phyloP scores from a whole-genome alignment of 2,113 vertebrate species.

The Lates calcarifer region DNA sequence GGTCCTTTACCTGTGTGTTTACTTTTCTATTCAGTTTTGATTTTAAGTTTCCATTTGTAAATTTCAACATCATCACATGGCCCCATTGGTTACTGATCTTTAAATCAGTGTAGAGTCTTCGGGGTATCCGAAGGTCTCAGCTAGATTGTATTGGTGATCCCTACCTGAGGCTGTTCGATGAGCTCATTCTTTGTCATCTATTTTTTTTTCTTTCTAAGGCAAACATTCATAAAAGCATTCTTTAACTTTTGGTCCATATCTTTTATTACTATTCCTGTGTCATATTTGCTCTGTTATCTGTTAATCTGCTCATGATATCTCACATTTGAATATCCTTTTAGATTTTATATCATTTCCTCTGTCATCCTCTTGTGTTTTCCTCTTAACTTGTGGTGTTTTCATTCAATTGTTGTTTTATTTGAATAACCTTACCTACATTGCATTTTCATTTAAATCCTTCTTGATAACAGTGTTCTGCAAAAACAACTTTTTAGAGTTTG shows the following conservation, averaged over 20 bases:
- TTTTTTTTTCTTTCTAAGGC: not conserved
- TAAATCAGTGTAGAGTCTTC: not conserved
- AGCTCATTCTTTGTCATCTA: not conserved
- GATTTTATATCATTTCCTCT: conserved; percentile 13
- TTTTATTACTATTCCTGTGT: not conserved
- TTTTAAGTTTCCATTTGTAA: not conserved
- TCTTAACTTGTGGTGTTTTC: conserved; percentile 13
- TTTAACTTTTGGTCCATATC: conserved; percentile 10
- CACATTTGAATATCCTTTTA: conserved; percentile 21
- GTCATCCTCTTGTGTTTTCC: not conserved
- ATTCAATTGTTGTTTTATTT: conserved; percentile 27
- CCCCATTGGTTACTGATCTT: not conserved
- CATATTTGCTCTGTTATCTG: conserved; percentile 5
- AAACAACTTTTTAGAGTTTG: conserved; percentile 25
- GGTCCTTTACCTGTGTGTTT: not conserved
- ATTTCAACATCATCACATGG: not conserved
- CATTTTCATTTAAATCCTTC: conserved; percentile 22
- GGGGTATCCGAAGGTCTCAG: not conserved
- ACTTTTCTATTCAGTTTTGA: not conserved
- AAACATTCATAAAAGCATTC: not conserved
- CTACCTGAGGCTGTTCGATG: not conserved
- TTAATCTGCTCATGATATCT: conserved; percentile 32
- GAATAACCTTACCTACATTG: conserved; percentile 18
- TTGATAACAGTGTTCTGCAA: not conserved
- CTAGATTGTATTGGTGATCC: not conserved